Evolutionary conservation across 2,888 invertebrate genomes (phyloP).

Genomic region (Melinaea menophilus): DNA sequence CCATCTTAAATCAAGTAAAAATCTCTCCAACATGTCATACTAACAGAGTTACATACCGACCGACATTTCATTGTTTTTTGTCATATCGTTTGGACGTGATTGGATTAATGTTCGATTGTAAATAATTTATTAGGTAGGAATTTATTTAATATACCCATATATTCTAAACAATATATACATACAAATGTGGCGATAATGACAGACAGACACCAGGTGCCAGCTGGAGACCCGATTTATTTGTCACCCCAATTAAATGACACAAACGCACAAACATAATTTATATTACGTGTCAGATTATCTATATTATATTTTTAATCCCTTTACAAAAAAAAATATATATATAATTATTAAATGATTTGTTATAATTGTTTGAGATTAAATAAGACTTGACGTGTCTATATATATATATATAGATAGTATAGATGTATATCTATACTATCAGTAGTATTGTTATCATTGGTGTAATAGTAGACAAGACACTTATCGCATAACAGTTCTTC

Average conservation of each 20-base stretch:
- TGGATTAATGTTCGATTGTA: neutral
- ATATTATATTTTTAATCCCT: constrained; percentile 12
- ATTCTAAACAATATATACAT: neutral
- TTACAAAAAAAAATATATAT: too few relatives aligned
- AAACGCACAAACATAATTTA: constrained; percentile 28
- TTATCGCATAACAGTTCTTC: neutral
- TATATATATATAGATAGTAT: too few relatives aligned
- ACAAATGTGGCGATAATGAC: constrained; percentile 24
- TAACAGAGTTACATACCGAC: constrained; percentile 8
- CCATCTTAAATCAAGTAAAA: constrained; percentile 26
- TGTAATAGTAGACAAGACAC: neutral
- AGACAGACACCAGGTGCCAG: constrained; percentile 35
- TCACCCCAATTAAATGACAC: constrained; percentile 35
- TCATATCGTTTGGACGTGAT: constrained; percentile 3
- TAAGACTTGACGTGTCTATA: neutral
- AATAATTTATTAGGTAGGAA: too few relatives aligned
- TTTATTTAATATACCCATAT: neutral
- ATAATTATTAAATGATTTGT: too few relatives aligned
- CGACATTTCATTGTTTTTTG: constrained; percentile 4
- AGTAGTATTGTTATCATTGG: too few relatives aligned
- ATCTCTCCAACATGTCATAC: constrained; percentile 29
- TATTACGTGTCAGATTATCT: constrained; percentile 24
- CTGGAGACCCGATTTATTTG: constrained; percentile 33
- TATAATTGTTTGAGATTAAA: too few relatives aligned
- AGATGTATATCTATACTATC: too few relatives aligned